Conservation (phyloP, 2,888 invertebrate species). For the Polymixis lichenea region DNA sequence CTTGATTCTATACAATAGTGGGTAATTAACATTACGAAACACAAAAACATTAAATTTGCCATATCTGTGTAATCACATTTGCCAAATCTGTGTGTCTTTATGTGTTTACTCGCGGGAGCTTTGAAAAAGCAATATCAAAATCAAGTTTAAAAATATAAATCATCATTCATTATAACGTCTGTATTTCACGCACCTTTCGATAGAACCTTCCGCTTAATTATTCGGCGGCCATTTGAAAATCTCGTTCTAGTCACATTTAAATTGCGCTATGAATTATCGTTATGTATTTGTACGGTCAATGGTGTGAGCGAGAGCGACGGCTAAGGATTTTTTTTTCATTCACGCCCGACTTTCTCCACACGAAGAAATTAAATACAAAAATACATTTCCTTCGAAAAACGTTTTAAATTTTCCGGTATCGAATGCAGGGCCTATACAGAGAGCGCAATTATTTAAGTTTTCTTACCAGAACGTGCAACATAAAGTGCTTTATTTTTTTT, state of each 20-base stretch:
- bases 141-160: constrained; percentile 6
- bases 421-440: background rate
- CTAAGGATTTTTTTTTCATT: background rate
- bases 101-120: background rate
- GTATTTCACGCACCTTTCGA: constrained; percentile 29
- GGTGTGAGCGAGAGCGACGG: constrained; percentile 1
- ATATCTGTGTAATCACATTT: no score
- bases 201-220: constrained; percentile 10
- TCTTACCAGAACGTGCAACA: background rate
- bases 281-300: constrained; percentile 13
- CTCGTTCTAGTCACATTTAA: constrained; percentile 39
- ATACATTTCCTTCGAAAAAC: background rate
- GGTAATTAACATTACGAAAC: no score
- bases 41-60: no score
- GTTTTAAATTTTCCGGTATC: background rate
- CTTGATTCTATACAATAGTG: no score
- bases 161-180: background rate
- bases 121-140: background rate
- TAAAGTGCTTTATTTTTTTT: constrained; percentile 2
- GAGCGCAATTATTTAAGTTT: constrained; percentile 18
- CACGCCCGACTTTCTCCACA: background rate
- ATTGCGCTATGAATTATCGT: constrained; percentile 44
- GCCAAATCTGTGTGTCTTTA: no score
- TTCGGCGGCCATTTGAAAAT: constrained; percentile 34
- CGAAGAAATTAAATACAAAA: background rate